phyloP scores from a whole-genome alignment of 1,140 invertebrate species.

The Bombus superbus region DNA sequence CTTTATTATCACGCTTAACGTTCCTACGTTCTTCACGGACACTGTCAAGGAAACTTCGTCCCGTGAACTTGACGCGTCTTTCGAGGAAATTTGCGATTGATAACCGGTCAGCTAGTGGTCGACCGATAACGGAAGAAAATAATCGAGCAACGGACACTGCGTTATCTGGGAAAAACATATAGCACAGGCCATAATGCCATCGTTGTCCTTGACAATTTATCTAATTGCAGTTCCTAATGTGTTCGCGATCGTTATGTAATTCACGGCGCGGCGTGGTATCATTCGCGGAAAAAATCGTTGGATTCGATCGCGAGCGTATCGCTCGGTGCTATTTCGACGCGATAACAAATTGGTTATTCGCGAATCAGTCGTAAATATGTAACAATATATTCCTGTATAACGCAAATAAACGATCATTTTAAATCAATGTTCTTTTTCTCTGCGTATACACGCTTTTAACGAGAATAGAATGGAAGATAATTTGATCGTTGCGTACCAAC shows the following conservation, averaged over 20 bases:
- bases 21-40: background rate
- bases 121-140: background rate
- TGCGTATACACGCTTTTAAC: background rate
- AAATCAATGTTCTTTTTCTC: background rate
- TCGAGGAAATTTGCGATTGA: background rate
- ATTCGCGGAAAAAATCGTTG: background rate
- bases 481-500: conserved; percentile 19
- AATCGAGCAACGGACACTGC: background rate
- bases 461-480: conserved; percentile 5
- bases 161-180: background rate
- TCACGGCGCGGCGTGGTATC: background rate
- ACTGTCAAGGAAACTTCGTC: too few species aligned
- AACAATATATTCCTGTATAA: background rate
- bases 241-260: background rate
- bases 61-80: conserved; percentile 22
- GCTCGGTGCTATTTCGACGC: background rate
- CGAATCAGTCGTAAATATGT: background rate
- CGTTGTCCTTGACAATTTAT: background rate
- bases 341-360: background rate
- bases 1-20: background rate
- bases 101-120: background rate
- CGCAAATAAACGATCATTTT: background rate
- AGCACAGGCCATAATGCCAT: background rate
- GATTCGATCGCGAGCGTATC: background rate
- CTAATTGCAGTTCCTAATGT: background rate